Evolutionary conservation across 2,888 invertebrate genomes (phyloP), one percentile per base, ranked within the genome.

Genomic region (Calameuta filiformis): DNA sequence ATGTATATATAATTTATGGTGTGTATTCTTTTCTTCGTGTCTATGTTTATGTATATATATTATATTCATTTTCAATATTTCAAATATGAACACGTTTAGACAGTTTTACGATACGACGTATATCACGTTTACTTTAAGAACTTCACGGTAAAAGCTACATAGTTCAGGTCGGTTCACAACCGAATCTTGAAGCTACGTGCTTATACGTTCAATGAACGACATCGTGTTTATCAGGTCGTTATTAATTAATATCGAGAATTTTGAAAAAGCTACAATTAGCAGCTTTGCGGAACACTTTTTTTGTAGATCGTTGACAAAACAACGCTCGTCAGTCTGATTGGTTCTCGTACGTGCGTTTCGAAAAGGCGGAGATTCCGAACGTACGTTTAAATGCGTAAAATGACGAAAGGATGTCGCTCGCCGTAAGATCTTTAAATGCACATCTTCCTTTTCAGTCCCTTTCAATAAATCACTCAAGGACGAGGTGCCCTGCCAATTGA

Each of bases 81-180:
- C 80, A 76, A 81, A 80, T 82, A 84, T 85, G 85, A 85, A 85
- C 85, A 85, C 85, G 81, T 82, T 75, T 30, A 31, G 11, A 40
- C 40, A 56, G 23, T 23, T 56, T 56, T 9, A 56, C 56, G 23
- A 23, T 56, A 56, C 56, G 9, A 56, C 56, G 56, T 56, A 56
- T 56, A 56, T 56, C 56, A 56, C 56, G 56, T 23, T 56, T 56
- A 56, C 1, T 56, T 23, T 23, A 23, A 56, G 56, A 23, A 23
- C 56, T 9, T 23, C 56, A 23, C 56, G 23, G 23, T 56, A 23
- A 15, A 4, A 56, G 23, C 56, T 56, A 23, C 56, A 23, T 56
- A 56, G 56, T 56, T 56, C 23, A 56, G 56, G 23, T 56, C 56
- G 56, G 56, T 56, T 56, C 56, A 56, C 56, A 56, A 56, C 56